These are phyloP conservation scores for Atherinomorus stipes DNA, from an alignment of 2,113 vertebrate genomes.

Conservation along the genomic window DNA sequence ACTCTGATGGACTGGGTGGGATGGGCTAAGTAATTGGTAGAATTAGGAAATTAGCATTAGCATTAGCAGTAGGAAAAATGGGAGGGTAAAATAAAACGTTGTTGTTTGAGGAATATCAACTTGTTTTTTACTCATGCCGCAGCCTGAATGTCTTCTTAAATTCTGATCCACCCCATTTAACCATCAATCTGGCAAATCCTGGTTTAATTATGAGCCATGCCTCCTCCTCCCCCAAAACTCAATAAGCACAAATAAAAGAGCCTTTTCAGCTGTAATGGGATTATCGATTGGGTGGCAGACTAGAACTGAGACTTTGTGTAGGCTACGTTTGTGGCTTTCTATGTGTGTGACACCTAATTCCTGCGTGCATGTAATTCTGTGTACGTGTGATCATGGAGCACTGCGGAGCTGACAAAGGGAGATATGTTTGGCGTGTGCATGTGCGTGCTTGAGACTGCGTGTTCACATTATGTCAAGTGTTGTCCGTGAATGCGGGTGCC, in stretches of 20 bases:
- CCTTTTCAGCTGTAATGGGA: slow-evolving; percentile 69
- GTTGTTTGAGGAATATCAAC: slow-evolving; percentile 7
- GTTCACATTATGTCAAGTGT: slow-evolving; percentile 24
- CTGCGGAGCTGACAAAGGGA: slow-evolving; percentile 43
- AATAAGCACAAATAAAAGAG: slow-evolving; percentile 72
- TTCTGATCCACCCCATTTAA: slow-evolving; percentile 55
- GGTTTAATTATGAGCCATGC: slow-evolving; percentile 68
- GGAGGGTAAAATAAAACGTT: background rate
- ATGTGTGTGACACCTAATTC: slow-evolving; percentile 4
- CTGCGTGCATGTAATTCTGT: slow-evolving; percentile 19
- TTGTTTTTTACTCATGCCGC: slow-evolving; percentile 16
- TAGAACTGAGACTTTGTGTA: slow-evolving; percentile 58
- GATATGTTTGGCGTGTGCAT: slow-evolving; percentile 15
- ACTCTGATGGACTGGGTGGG: background rate
- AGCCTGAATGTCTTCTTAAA: slow-evolving; percentile 38
- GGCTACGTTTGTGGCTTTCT: slow-evolving; percentile 31
- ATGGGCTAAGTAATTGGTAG: fast-evolving
- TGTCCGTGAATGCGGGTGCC: slow-evolving; percentile 30
- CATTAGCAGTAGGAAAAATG: too few species aligned
- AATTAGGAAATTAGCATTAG: background rate
- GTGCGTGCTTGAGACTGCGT: slow-evolving; percentile 6
- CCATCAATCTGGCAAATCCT: slow-evolving; percentile 65
- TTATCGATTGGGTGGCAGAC: slow-evolving; percentile 66
- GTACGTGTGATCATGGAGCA: slow-evolving; percentile 1
- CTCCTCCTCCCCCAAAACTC: slow-evolving; percentile 46